Evolutionary conservation across 2,797 vertebrate species (phyloP).

Genomic region (Cyprinodon diabolis): DNA sequence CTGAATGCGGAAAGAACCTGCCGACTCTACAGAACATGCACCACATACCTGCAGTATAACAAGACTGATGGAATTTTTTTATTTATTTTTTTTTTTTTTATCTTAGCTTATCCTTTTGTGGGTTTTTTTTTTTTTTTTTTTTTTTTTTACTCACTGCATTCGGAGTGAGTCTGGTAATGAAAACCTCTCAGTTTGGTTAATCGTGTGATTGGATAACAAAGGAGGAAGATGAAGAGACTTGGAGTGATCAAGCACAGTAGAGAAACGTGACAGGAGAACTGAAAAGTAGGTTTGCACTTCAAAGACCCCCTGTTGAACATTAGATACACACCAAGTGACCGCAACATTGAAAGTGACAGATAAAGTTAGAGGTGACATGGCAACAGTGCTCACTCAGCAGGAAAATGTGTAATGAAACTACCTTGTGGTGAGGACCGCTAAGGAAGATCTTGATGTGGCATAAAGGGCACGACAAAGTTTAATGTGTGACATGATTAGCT

Average conservation of each 20-base stretch:
- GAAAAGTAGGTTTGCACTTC: slow-evolving; percentile 14
- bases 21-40: neutral
- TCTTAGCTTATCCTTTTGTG: too few relatives aligned
- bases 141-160: neutral
- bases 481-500: neutral
- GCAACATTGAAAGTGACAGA: slow-evolving; percentile 9
- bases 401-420: neutral
- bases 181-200: slow-evolving; percentile 4
- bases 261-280: neutral
- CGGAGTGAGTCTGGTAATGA: neutral
- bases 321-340: neutral
- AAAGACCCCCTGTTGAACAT: slow-evolving; percentile 11
- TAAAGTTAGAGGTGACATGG: slow-evolving; percentile 4
- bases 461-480: neutral
- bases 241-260: neutral
- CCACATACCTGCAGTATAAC: neutral
- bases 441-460: neutral
- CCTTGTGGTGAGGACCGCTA: neutral
- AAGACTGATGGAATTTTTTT: neutral
- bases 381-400: slow-evolving; percentile 1
- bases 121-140: too few relatives aligned
- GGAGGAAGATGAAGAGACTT: neutral
- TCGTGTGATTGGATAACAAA: slow-evolving; percentile 12
- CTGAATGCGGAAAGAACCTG: neutral
- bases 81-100: too few relatives aligned